A percentile compares a stretch with the other conserved stretches of the same genome.
Evolutionary conservation across 2,797 vertebrate species (phyloP).

Genomic region (Xiphorhynchus erythropygius): DNA sequence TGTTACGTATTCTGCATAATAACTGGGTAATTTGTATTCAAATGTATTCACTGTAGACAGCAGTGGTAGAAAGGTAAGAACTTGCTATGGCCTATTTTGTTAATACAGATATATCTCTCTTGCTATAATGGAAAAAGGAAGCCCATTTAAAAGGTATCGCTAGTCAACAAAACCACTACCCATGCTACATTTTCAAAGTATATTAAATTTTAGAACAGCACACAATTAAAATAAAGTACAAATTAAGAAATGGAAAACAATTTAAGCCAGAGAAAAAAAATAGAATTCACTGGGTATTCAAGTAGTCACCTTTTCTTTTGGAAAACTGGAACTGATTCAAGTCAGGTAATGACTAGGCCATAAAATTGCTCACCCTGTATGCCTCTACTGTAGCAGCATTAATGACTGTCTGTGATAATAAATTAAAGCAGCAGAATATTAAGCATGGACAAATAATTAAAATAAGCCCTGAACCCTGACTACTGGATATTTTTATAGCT

Average conservation of each 20-base stretch:
- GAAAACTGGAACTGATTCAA: constrained; percentile 40
- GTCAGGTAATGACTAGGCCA: constrained; percentile 47
- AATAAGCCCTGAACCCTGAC: not conserved
- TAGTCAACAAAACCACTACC: not conserved
- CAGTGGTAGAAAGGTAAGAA: not conserved
- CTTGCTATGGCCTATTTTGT: not conserved
- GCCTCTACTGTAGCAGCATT: constrained; percentile 39
- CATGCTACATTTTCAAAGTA: not conserved
- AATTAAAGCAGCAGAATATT: constrained; percentile 52
- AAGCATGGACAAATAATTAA: constrained; percentile 29
- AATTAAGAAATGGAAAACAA: not conserved
- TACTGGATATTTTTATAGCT: not conserved
- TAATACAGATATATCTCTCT: not conserved
- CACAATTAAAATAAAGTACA: not conserved
- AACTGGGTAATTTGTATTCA: not conserved
- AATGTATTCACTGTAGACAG: not conserved
- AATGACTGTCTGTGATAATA: constrained; percentile 34
- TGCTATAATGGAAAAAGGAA: not conserved
- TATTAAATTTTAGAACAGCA: not conserved
- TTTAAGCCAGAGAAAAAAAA: constrained; percentile 14
- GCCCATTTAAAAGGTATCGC: not conserved
- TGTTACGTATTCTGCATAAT: not conserved
- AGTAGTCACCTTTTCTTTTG: constrained; percentile 31
- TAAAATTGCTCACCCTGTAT: constrained; percentile 20
- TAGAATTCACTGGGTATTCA: not conserved